A percentile compares a stretch with the other conserved stretches of the same genome.
Conservation (phyloP, 2,113 vertebrate species). For the Spea multiplicata region DNA sequence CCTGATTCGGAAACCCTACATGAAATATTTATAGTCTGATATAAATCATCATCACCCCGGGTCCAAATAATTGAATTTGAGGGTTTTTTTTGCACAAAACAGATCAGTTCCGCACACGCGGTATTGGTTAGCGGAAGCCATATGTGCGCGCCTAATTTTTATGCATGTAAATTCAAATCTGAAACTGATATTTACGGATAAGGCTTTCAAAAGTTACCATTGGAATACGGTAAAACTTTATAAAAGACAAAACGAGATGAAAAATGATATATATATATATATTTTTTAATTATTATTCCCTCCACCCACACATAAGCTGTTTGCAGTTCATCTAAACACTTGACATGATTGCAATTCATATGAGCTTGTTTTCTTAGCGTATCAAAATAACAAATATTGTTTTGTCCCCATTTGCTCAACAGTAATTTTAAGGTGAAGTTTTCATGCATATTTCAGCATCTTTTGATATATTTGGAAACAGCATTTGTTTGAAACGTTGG, state of each 20-base stretch:
- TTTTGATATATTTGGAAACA: conserved; percentile 39
- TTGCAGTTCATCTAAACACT: conserved; percentile 48
- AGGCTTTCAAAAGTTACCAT: not conserved
- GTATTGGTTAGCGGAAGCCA: not conserved
- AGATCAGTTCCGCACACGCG: not conserved
- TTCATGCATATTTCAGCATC: conserved; percentile 24
- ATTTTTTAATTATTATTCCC: conserved; percentile 47
- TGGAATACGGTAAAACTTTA: conserved; percentile 14
- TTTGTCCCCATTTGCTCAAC: conserved; percentile 38
- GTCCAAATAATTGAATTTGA: not conserved
- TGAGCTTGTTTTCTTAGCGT: conserved; percentile 44
- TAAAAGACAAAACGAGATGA: conserved; percentile 7
- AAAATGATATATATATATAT: conserved; percentile 35
- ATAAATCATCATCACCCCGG: not conserved
- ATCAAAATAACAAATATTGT: conserved; percentile 49
- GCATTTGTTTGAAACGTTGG: conserved; percentile 28
- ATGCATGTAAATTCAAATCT: not conserved
- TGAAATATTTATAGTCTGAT: not conserved
- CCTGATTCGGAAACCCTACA: not conserved
- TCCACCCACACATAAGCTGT: conserved; percentile 47
- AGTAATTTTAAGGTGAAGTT: conserved; percentile 39
- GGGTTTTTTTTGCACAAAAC: not conserved
- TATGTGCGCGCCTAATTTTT: not conserved
- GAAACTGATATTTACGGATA: not conserved
- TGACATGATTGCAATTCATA: conserved; percentile 46